Conservation (phyloP, 2,888 invertebrate species). For the Leptopterna dolabrata region DNA sequence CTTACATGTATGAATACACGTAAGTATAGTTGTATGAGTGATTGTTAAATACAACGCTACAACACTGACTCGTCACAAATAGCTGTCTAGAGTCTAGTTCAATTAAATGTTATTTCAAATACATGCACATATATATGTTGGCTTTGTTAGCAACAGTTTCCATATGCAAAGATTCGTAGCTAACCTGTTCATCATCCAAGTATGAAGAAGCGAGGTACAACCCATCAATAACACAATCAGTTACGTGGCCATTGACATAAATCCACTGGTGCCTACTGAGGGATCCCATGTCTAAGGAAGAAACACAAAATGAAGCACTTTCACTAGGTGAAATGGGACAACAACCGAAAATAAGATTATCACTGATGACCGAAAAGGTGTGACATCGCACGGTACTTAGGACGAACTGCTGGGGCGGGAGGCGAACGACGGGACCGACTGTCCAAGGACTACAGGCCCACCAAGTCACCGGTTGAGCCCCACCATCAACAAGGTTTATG, state of each 20-base stretch:
- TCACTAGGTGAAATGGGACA: background rate
- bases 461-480: slow-evolving; percentile 13
- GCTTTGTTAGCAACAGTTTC: no score
- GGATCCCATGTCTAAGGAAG: background rate
- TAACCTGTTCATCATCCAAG: slow-evolving; percentile 44
- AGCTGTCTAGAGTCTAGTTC: no score
- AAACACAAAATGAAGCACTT: background rate
- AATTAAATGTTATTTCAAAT: no score
- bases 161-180: background rate
- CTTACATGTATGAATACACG: no score
- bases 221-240: slow-evolving; percentile 49
- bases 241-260: slow-evolving; percentile 48
- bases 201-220: slow-evolving; percentile 24
- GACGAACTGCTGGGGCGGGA: slow-evolving; percentile 12
- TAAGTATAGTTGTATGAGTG: no score
- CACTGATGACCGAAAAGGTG: slow-evolving; percentile 2
- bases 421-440: background rate
- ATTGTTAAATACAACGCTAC: no score
- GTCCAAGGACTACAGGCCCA: background rate
- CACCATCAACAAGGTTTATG: slow-evolving; percentile 27
- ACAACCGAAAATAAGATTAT: background rate
- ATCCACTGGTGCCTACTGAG: slow-evolving; percentile 36
- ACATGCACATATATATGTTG: no score
- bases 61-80: no score
- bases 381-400: slow-evolving; percentile 5